phyloP scores from a whole-genome alignment of 2,888 invertebrate genomes.

The Flexamia atlantica region DNA sequence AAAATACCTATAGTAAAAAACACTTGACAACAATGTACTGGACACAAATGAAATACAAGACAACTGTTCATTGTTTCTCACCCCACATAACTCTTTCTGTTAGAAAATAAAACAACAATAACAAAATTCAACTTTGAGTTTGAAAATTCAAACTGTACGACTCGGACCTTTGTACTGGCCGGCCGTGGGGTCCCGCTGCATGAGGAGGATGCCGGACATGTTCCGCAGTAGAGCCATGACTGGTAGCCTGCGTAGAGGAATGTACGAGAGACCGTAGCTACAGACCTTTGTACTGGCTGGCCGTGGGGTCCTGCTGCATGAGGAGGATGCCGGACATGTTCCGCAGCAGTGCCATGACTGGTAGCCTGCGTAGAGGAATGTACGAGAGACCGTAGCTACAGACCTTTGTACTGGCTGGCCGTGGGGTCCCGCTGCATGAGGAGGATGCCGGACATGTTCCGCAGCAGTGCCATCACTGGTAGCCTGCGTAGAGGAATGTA shows the following conservation, averaged over 20 bases:
- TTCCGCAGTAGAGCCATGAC: constrained; percentile 75
- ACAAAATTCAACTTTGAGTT: no score
- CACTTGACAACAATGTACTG: no score
- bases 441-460: constrained; percentile 75
- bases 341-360: constrained; percentile 75
- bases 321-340: constrained; percentile 75
- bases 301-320: constrained; percentile 73
- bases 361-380: constrained; percentile 78
- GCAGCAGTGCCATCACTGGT: constrained; percentile 75
- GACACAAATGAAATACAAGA: no score
- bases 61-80: no score
- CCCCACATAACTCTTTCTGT: no score
- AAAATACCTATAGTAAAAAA: no score
- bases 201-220: constrained; percentile 74
- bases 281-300: constrained; percentile 75
- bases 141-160: no score
- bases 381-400: constrained; percentile 75
- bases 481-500: constrained; percentile 77
- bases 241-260: constrained; percentile 78
- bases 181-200: constrained; percentile 73
- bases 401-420: constrained; percentile 75
- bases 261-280: no score
- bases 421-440: constrained; percentile 73
- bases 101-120: no score
- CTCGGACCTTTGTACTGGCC: constrained; percentile 75